Conservation (phyloP, 2,888 invertebrate genomes). For the Bruchidius siliquastri region DNA sequence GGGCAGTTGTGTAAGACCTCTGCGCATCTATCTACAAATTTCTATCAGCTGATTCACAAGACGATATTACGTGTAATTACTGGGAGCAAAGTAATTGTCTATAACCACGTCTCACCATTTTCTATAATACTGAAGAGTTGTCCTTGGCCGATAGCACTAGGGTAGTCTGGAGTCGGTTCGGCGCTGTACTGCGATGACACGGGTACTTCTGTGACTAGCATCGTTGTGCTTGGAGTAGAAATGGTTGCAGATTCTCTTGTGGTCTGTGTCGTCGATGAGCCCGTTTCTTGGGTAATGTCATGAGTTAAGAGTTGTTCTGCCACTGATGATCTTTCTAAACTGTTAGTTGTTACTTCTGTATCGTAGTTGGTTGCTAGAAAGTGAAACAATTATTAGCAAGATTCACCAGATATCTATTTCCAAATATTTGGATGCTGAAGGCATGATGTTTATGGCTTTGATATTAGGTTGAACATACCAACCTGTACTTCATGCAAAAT, state of each 20-base stretch:
- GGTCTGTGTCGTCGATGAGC: background rate
- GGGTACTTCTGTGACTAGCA: background rate
- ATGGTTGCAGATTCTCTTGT: background rate
- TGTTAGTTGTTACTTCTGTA: slow-evolving; percentile 23
- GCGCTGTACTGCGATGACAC: slow-evolving; percentile 1
- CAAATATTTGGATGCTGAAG: too few relatives aligned
- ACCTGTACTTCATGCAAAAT: too few relatives aligned
- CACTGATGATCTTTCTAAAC: background rate
- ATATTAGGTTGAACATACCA: too few relatives aligned
- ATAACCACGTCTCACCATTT: slow-evolving; percentile 38
- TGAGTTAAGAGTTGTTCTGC: slow-evolving; percentile 3
- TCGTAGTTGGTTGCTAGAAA: slow-evolving; percentile 19
- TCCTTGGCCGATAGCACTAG: slow-evolving; percentile 45
- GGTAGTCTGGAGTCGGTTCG: slow-evolving; percentile 34
- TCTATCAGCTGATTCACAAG: too few relatives aligned
- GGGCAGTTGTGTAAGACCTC: too few relatives aligned
- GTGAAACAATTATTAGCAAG: background rate
- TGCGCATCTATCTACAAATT: too few relatives aligned
- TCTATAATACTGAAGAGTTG: slow-evolving; percentile 46
- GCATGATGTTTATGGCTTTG: too few relatives aligned
- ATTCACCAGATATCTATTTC: too few relatives aligned
- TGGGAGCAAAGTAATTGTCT: too few relatives aligned
- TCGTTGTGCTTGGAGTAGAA: background rate
- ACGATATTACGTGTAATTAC: too few relatives aligned
- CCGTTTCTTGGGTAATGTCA: background rate